These are phyloP conservation scores for Julus scanicus DNA, from an alignment of 2,888 invertebrate species.

Conservation along the genomic window DNA sequence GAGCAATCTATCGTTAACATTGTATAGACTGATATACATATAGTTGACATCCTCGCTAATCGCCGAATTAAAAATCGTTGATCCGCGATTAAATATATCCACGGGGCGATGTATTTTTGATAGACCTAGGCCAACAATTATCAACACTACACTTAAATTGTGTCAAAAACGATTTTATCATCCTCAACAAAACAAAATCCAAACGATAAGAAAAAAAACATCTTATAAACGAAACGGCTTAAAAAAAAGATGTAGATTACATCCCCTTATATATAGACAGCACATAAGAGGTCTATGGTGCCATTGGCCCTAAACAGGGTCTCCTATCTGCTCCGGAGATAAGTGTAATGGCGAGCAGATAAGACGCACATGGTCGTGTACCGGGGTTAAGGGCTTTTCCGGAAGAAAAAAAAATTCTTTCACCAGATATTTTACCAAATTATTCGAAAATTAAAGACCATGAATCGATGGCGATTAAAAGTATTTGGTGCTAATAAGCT, in stretches of 20 bases:
- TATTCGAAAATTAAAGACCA: background rate
- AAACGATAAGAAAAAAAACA: background rate
- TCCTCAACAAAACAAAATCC: background rate
- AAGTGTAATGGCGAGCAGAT: slow-evolving; percentile 39
- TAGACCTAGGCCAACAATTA: too few relatives aligned
- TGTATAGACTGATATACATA: too few relatives aligned
- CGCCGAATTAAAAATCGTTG: too few relatives aligned
- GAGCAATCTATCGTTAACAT: too few relatives aligned
- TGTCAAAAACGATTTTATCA: background rate
- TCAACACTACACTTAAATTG: background rate
- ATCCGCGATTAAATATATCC: too few relatives aligned
- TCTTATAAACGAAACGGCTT: background rate
- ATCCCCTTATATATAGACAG: background rate
- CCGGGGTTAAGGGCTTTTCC: slow-evolving; percentile 39
- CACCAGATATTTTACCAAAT: background rate
- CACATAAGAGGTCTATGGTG: background rate
- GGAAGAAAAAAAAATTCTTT: background rate
- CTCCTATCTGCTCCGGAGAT: slow-evolving; percentile 6
- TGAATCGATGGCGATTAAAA: background rate
- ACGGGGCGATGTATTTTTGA: too few relatives aligned
- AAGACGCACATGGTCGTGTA: slow-evolving; percentile 35
- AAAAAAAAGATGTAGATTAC: background rate
- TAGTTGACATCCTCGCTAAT: too few relatives aligned
- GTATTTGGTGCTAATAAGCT: background rate
- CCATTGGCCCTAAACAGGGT: slow-evolving; percentile 27